phyloP scores from a whole-genome alignment of 2,797 vertebrate genomes.

The Chloroceryle amazona region DNA sequence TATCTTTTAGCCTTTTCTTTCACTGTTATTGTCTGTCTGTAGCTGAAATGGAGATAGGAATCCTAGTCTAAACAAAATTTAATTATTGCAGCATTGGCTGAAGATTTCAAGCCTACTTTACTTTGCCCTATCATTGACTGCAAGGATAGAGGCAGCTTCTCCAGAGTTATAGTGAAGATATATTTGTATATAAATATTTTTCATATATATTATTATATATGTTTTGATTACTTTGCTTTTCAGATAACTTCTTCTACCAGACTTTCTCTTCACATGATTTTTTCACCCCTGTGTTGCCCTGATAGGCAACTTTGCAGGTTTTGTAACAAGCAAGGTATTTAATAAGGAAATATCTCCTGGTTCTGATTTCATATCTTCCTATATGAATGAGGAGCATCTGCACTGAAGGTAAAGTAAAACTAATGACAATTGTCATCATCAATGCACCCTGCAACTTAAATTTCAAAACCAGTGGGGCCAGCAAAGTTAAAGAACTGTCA shows the following conservation, averaged over 20 bases:
- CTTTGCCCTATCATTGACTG: background rate
- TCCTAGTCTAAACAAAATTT: background rate
- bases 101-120: background rate
- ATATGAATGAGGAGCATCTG: background rate
- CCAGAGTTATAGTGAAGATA: background rate
- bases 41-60: background rate
- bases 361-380: background rate
- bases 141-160: background rate
- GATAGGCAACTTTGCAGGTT: background rate
- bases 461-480: background rate
- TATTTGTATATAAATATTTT: background rate
- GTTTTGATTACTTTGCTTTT: background rate
- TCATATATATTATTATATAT: background rate
- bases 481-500: background rate
- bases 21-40: background rate
- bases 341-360: background rate
- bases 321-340: background rate
- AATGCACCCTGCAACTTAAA: background rate
- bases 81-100: background rate
- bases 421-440: background rate
- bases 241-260: background rate
- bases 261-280: background rate
- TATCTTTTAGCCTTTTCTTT: background rate
- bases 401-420: background rate
- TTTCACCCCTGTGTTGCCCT: background rate